A percentile compares a stretch with the other conserved stretches of the same genome.
Conservation (phyloP, 2,888 invertebrate species). For the Auanema freiburgensis region DNA sequence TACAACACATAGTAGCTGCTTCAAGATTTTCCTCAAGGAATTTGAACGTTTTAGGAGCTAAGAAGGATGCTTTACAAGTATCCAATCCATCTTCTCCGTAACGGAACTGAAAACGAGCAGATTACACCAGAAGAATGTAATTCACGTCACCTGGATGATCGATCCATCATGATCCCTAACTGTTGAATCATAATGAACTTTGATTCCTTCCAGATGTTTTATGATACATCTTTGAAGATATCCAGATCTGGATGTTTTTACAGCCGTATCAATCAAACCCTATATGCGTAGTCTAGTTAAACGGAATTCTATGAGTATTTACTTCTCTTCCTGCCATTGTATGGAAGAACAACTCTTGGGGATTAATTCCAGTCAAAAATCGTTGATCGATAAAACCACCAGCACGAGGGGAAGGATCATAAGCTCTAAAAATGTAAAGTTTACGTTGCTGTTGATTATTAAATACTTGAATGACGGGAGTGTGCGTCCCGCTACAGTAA, state of each 20-base stretch:
- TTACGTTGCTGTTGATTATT: too few species aligned
- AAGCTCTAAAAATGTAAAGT: constrained; percentile 25
- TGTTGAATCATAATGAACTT: constrained; percentile 86
- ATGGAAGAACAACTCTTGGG: constrained; percentile 98
- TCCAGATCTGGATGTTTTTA: constrained; percentile 97
- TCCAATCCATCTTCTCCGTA: constrained; percentile 88
- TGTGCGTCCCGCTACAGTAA: constrained; percentile 86
- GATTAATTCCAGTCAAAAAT: constrained; percentile 96
- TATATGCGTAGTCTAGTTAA: constrained; percentile 61
- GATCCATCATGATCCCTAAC: constrained; percentile 92
- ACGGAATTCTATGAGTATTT: constrained; percentile 40
- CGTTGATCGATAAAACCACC: constrained; percentile 92
- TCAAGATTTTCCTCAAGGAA: constrained; percentile 80
- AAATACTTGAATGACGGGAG: constrained; percentile 79
- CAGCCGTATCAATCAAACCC: constrained; percentile 98
- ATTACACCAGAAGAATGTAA: constrained; percentile 1
- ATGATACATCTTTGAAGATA: constrained; percentile 94
- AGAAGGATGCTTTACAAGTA: constrained; percentile 82
- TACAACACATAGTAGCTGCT: constrained; percentile 43
- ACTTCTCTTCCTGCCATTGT: constrained; percentile 99
- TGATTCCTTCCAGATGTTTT: constrained; percentile 93
- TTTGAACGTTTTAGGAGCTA: constrained; percentile 76
- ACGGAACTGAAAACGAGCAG: constrained; percentile 72
- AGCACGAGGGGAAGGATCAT: constrained; percentile 61
- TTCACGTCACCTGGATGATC: constrained; percentile 77